phyloP scores from a whole-genome alignment of 2,797 vertebrate species.

The Sebastes hopkinsi region DNA sequence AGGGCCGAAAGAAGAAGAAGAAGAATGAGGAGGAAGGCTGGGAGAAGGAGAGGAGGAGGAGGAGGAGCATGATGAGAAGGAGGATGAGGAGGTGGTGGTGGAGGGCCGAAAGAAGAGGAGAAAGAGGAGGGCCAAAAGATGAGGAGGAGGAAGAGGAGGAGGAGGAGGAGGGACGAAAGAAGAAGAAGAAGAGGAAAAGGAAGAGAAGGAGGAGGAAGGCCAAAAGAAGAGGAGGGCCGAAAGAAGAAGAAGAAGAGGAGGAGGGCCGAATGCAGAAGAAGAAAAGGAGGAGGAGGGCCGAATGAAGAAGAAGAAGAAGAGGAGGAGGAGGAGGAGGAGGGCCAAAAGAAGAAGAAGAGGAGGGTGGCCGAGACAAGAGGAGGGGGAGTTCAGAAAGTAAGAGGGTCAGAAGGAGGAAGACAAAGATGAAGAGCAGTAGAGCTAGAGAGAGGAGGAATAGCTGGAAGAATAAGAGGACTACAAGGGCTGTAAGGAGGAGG shows the following conservation, averaged over 20 bases:
- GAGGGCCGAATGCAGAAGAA: too few relatives aligned
- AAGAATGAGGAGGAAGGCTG: too few relatives aligned
- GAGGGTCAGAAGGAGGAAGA: background rate
- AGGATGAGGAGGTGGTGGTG: background rate
- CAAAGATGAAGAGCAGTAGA: background rate
- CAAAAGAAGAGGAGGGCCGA: too few relatives aligned
- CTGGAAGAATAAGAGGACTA: too few relatives aligned
- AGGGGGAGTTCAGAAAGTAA: too few relatives aligned
- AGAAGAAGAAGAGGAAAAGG: background rate
- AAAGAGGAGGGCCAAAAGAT: background rate
- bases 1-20: too few relatives aligned
- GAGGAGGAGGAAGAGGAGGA: background rate
- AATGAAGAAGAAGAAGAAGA: background rate
- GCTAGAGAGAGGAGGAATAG: background rate
- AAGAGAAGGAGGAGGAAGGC: too few relatives aligned
- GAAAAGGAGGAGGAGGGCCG: too few relatives aligned
- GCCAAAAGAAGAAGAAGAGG: too few relatives aligned
- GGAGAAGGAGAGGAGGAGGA: constrained; percentile 11
- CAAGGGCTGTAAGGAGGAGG: background rate
- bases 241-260: background rate
- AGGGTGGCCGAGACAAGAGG: too few relatives aligned
- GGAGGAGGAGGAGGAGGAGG: background rate
- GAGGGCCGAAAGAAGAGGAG: background rate
- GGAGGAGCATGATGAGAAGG: background rate
- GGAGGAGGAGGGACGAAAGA: background rate